phyloP scores from a whole-genome alignment of 2,888 invertebrate genomes.

The Isotomurus palustris region DNA sequence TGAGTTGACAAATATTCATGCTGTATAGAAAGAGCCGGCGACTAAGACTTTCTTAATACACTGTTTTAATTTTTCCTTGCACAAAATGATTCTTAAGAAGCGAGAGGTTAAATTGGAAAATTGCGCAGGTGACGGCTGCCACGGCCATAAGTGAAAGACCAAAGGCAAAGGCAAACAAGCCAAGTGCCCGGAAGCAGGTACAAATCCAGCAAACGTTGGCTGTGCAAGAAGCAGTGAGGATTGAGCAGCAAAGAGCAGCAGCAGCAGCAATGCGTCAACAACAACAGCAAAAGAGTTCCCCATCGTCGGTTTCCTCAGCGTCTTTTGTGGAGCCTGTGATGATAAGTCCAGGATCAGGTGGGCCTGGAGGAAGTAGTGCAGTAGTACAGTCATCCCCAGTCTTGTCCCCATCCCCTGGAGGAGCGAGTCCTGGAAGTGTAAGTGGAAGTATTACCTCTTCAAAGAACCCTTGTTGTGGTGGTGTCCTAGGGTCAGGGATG shows the following conservation, averaged over 20 bases:
- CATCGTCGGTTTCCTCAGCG: too few relatives aligned
- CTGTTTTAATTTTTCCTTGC: too few relatives aligned
- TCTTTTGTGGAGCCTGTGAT: not conserved
- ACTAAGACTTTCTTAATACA: too few relatives aligned
- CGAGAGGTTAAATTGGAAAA: too few relatives aligned
- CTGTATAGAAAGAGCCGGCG: too few relatives aligned
- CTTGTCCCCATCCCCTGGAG: too few relatives aligned
- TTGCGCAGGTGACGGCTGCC: constrained; percentile 48
- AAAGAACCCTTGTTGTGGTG: not conserved
- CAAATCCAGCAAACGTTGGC: constrained; percentile 53
- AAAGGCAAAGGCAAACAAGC: constrained; percentile 60
- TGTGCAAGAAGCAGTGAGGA: constrained; percentile 51
- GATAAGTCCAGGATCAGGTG: not conserved
- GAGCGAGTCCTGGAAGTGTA: not conserved
- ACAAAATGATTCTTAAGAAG: too few relatives aligned
- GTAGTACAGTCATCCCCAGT: too few relatives aligned
- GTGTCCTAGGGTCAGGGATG: too few relatives aligned
- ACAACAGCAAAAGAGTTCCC: constrained; percentile 48
- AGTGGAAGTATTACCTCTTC: constrained; percentile 14
- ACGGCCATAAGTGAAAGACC: constrained; percentile 78
- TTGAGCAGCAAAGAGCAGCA: constrained; percentile 55
- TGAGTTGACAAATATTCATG: too few relatives aligned
- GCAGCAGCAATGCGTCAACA: constrained; percentile 55
- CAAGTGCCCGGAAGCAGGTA: constrained; percentile 47
- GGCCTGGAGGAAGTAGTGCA: too few relatives aligned